Percentiles rank a stretch among this genome's conserved stretches.
Conservation (phyloP, 2,888 invertebrate genomes). For the Drosophila sordidula region DNA sequence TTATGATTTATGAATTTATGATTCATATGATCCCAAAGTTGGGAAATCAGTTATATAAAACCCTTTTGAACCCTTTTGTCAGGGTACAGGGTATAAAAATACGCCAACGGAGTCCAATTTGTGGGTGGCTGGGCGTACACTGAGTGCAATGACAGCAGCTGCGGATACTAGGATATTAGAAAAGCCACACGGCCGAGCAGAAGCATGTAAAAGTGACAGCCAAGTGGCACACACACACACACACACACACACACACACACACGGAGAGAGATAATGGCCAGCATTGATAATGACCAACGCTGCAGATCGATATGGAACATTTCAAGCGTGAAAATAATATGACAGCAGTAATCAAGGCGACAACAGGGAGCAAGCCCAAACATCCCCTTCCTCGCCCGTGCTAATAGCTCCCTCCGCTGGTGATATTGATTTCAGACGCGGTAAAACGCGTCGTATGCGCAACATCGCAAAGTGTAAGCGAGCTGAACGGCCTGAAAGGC, state of each 20-base stretch:
- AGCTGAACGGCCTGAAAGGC: constrained; percentile 39
- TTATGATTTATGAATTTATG: no score
- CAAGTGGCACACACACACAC: constrained; percentile 47
- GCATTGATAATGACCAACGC: constrained; percentile 64
- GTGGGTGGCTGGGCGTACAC: constrained; percentile 11
- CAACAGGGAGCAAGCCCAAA: constrained; percentile 13
- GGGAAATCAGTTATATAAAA: no score
- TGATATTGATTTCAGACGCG: constrained; percentile 68
- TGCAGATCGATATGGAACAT: constrained; percentile 60
- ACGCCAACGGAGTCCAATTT: constrained; percentile 6
- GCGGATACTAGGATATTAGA: constrained; percentile 62
- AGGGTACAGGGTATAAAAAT: constrained; percentile 19
- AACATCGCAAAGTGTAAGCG: constrained; percentile 27
- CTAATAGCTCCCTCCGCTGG: neutral
- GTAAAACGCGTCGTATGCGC: constrained; percentile 47
- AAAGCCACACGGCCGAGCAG: constrained; percentile 45
- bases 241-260: neutral
- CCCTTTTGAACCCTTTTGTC: no score
- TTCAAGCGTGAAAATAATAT: constrained; percentile 79
- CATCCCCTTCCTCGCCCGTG: neutral
- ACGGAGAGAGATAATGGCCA: constrained; percentile 43
- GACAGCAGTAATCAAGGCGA: constrained; percentile 73
- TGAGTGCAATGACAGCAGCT: constrained; percentile 34
- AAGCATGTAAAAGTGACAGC: constrained; percentile 69
- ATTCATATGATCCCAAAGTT: no score